phyloP scores from a whole-genome alignment of 1,140 invertebrate species.

The Cheumatopsyche charites region DNA sequence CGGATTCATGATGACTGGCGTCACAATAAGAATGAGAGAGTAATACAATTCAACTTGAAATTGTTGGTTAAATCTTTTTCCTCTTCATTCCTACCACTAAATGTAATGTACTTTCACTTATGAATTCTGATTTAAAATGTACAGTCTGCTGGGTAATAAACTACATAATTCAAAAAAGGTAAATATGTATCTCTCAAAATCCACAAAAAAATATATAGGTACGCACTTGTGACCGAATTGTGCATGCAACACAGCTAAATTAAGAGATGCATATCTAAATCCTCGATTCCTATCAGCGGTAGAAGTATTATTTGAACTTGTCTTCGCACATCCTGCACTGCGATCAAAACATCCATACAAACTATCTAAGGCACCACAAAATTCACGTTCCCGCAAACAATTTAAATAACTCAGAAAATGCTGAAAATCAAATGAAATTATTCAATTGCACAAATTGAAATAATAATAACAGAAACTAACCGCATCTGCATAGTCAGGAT shows the following conservation, averaged over 20 bases:
- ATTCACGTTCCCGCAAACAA: slow-evolving; percentile 84
- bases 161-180: too few relatives aligned
- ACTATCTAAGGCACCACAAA: slow-evolving; percentile 82
- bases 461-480: slow-evolving; percentile 60
- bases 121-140: too few relatives aligned
- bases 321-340: slow-evolving; percentile 61
- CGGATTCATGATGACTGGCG: background rate
- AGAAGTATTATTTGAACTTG: slow-evolving; percentile 56
- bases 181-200: too few relatives aligned
- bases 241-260: slow-evolving; percentile 85
- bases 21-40: background rate
- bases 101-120: too few relatives aligned
- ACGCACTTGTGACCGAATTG: slow-evolving; percentile 88
- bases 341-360: slow-evolving; percentile 87
- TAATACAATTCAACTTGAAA: too few relatives aligned
- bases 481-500: slow-evolving; percentile 83
- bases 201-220: too few relatives aligned
- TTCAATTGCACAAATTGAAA: slow-evolving; percentile 10
- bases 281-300: slow-evolving; percentile 73
- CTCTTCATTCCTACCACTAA: too few relatives aligned
- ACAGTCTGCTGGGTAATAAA: too few relatives aligned
- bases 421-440: slow-evolving; percentile 60
- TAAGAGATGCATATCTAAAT: slow-evolving; percentile 87
- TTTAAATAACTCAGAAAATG: slow-evolving; percentile 92
- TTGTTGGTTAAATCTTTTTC: too few relatives aligned